Conservation (phyloP, 2,888 invertebrate species). For the Drosophila setosimentum region DNA sequence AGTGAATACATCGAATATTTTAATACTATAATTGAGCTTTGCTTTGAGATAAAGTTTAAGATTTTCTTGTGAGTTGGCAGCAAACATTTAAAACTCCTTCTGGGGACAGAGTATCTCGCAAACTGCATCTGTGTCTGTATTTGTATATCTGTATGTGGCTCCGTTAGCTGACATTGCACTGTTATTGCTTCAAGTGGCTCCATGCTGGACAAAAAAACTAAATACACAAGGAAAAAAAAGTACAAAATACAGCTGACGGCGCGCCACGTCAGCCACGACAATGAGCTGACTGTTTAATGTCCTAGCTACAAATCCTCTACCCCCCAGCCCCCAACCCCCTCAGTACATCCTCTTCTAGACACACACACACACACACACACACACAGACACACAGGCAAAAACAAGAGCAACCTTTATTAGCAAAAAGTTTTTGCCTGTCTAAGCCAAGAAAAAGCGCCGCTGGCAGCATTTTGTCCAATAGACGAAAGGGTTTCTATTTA, state of each 20-base stretch:
- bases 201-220: conserved; percentile 47
- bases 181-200: conserved; percentile 76
- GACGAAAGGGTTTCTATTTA: conserved; percentile 74
- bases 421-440: conserved; percentile 61
- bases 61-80: not conserved
- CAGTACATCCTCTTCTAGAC: not conserved
- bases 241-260: conserved; percentile 61
- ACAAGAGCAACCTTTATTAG: conserved; percentile 77
- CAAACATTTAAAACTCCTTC: not conserved
- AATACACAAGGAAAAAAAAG: conserved; percentile 2
- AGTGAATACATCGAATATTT: not conserved
- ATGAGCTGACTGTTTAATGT: conserved; percentile 79
- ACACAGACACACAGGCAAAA: conserved; percentile 45
- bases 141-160: conserved; percentile 26
- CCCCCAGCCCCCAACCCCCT: not conserved
- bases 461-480: conserved; percentile 61
- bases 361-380: too few relatives aligned
- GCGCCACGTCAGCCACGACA: conserved; percentile 70
- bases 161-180: conserved; percentile 63
- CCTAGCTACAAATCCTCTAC: conserved; percentile 21
- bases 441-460: conserved; percentile 66
- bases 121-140: conserved; percentile 13
- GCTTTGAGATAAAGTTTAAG: not conserved
- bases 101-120: conserved; percentile 15
- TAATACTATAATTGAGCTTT: not conserved